Conservation (phyloP, 1,140 invertebrate genomes). For the Oreohelix idahoensis region DNA sequence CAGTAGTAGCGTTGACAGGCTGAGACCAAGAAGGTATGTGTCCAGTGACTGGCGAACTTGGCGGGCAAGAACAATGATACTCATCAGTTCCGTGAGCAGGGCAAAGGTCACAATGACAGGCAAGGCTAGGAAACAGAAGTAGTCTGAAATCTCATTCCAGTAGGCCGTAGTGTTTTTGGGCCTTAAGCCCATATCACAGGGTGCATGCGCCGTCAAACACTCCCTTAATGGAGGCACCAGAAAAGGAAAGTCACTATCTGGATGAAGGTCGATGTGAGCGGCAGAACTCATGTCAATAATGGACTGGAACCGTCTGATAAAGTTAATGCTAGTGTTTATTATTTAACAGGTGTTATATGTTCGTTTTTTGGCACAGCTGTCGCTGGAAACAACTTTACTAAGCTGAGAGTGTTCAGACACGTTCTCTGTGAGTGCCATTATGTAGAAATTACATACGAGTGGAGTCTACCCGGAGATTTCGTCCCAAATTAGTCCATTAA, state of each 20-base stretch:
- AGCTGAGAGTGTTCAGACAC: background rate
- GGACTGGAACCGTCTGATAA: background rate
- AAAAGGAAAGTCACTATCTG: constrained; percentile 55
- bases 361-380: background rate
- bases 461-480: background rate
- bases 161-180: constrained; percentile 46
- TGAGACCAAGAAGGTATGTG: constrained; percentile 65
- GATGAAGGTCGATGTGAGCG: constrained; percentile 47
- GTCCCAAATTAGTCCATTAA: background rate
- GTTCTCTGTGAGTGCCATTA: background rate
- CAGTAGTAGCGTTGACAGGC: constrained; percentile 57
- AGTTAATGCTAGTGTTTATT: background rate
- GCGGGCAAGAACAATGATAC: constrained; percentile 57
- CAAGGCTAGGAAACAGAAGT: constrained; percentile 63
- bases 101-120: constrained; percentile 62
- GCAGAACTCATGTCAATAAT: background rate
- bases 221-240: constrained; percentile 56
- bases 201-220: constrained; percentile 56
- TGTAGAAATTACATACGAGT: background rate
- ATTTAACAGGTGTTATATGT: background rate
- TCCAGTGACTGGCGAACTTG: constrained; percentile 61
- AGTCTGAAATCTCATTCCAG: constrained; percentile 64
- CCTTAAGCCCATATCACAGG: constrained; percentile 48
- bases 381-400: too few species aligned
- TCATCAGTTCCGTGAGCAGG: constrained; percentile 60